Evolutionary conservation across 2,888 invertebrate species (phyloP).

Genomic region (Strigamia transsilvanica): DNA sequence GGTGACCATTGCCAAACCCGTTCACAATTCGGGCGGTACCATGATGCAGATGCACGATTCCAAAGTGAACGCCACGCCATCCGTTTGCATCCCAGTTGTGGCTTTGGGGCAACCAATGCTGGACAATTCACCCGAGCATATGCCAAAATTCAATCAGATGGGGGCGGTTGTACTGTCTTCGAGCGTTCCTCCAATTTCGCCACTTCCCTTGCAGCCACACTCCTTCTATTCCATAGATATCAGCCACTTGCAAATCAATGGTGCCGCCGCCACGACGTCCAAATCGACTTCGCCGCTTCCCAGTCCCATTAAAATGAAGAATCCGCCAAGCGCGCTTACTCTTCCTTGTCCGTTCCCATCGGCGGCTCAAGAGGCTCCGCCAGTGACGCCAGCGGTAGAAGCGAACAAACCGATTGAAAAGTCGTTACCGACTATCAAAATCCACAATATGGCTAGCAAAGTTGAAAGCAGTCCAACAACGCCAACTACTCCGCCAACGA

Average conservation of each 20-base stretch:
- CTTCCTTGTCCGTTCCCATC: too few relatives aligned
- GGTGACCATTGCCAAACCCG: slow-evolving; percentile 73
- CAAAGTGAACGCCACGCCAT: slow-evolving; percentile 22
- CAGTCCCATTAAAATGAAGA: neutral
- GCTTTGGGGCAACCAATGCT: slow-evolving; percentile 53
- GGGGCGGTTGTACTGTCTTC: slow-evolving; percentile 53
- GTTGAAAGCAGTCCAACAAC: neutral
- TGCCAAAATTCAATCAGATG: slow-evolving; percentile 34
- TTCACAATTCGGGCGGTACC: slow-evolving; percentile 85
- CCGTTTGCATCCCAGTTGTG: slow-evolving; percentile 55
- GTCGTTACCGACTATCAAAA: neutral
- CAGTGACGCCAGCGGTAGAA: neutral
- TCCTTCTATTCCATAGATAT: slow-evolving; percentile 55
- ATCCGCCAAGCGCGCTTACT: neutral
- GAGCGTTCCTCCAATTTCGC: neutral
- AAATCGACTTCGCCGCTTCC: neutral
- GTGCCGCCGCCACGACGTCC: neutral
- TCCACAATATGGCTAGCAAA: neutral
- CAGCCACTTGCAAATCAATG: slow-evolving; percentile 55
- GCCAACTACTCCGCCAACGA: neutral
- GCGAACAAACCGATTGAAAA: neutral
- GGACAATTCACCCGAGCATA: neutral
- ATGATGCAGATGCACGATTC: slow-evolving; percentile 66
- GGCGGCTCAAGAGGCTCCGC: neutral
- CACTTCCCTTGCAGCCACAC: neutral